phyloP scores from a whole-genome alignment of 1,140 invertebrate genomes.

The Euwallacea similis region DNA sequence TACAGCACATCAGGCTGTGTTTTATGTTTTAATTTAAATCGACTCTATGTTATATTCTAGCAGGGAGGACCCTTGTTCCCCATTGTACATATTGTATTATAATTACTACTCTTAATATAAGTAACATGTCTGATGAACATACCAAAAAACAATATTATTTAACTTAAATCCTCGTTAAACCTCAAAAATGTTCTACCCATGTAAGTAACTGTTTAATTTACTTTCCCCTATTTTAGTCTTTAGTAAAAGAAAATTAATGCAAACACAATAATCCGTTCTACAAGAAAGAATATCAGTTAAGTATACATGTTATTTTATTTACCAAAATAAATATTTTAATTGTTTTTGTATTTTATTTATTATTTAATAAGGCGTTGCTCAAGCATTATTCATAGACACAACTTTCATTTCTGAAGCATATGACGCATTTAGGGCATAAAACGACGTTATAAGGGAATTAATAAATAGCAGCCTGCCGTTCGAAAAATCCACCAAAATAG shows the following conservation, averaged over 20 bases:
- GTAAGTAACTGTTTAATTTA: slow-evolving; percentile 7
- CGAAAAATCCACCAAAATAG: background rate
- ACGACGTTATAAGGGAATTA: background rate
- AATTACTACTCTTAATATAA: slow-evolving; percentile 6
- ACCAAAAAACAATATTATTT: slow-evolving; percentile 24
- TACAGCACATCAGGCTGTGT: slow-evolving; percentile 1
- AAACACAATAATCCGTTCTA: slow-evolving; percentile 22
- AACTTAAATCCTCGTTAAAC: slow-evolving; percentile 29
- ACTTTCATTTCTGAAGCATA: too few species aligned
- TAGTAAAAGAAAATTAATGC: slow-evolving; percentile 1
- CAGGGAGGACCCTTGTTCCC: background rate
- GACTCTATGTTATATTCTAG: too few species aligned
- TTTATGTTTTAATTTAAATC: background rate
- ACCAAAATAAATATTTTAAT: slow-evolving; percentile 33
- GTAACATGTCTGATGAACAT: slow-evolving; percentile 30
- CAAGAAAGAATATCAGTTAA: background rate
- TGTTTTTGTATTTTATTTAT: slow-evolving; percentile 18
- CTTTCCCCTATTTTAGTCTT: background rate
- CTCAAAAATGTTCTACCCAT: slow-evolving; percentile 33
- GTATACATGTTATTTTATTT: slow-evolving; percentile 26
- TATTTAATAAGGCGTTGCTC: background rate
- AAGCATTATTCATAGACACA: too few species aligned
- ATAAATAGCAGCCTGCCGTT: background rate
- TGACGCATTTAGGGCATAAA: too few species aligned
- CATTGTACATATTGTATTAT: slow-evolving; percentile 2